phyloP scores from a whole-genome alignment of 1,140 invertebrate genomes.

The Periplaneta americana region DNA sequence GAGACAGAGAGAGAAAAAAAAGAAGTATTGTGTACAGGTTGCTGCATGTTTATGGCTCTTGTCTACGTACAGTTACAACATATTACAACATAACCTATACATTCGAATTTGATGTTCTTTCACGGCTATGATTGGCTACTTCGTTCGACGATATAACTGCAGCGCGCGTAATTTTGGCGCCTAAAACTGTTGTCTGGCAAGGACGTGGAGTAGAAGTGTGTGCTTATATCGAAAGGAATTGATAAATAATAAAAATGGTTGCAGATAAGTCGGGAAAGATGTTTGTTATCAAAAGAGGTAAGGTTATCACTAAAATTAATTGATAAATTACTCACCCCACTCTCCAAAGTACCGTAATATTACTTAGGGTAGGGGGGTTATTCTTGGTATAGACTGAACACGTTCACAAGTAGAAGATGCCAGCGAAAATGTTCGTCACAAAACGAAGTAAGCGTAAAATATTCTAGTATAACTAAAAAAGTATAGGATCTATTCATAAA shows the following conservation, averaged over 20 bases:
- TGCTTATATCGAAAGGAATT: not conserved
- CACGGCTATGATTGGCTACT: too few species aligned
- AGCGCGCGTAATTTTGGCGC: not conserved
- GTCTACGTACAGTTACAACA: too few species aligned
- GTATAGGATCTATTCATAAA: too few species aligned
- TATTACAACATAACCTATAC: too few species aligned
- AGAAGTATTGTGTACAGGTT: too few species aligned
- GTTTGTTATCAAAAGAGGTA: conserved; percentile 48
- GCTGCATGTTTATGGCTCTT: too few species aligned
- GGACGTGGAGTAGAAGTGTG: not conserved
- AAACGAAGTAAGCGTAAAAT: not conserved
- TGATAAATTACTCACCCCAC: not conserved
- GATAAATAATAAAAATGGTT: conserved; percentile 3
- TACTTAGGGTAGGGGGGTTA: conserved; percentile 34
- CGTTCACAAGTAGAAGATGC: not conserved
- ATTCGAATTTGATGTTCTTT: too few species aligned
- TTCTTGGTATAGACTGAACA: not conserved
- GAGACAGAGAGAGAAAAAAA: too few species aligned
- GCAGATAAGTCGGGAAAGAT: conserved; percentile 32
- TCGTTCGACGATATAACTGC: too few species aligned
- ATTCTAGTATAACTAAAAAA: not conserved
- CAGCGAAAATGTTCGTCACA: not conserved
- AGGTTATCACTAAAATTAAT: conserved; percentile 20
- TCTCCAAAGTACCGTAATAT: not conserved
- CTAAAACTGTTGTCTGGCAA: not conserved